These are phyloP conservation scores for Propithecus perrieri DNA, from an alignment of 2,797 vertebrate genomes.

Conservation along the genomic window DNA sequence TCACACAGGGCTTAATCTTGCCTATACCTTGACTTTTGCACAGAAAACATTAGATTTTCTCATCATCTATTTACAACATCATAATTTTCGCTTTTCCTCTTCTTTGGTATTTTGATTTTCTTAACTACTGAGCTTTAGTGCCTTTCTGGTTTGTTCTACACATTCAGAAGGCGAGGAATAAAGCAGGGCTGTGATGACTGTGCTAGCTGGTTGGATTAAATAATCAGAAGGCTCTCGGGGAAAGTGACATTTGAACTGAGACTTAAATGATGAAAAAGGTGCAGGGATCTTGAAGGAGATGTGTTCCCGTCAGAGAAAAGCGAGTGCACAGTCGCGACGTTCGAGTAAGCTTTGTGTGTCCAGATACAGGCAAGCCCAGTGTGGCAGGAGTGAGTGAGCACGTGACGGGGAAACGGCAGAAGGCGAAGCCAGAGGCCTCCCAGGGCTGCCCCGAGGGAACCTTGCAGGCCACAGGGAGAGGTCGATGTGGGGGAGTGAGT, in stretches of 20 bases:
- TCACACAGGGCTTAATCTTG: not conserved
- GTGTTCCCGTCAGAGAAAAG: not conserved
- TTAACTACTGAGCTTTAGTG: not conserved
- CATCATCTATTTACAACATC: not conserved
- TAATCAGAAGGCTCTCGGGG: not conserved
- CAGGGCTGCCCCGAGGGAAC: not conserved
- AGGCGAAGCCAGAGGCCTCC: not conserved
- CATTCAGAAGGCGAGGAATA: not conserved
- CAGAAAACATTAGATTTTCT: not conserved
- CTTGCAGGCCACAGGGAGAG: not conserved
- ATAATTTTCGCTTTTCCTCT: not conserved
- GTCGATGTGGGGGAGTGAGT: not conserved
- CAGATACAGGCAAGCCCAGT: fast-evolving
- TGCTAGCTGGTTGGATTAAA: not conserved
- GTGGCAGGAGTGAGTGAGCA: not conserved
- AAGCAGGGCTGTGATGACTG: not conserved
- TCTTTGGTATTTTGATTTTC: not conserved
- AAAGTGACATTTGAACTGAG: not conserved
- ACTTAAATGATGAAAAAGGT: not conserved
- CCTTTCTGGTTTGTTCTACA: not conserved
- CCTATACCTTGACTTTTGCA: not conserved
- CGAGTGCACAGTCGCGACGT: not conserved
- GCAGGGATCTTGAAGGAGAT: not conserved
- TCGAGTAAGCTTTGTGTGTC: fast-evolving
- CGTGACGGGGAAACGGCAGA: not conserved